Percentiles rank a stretch among this genome's conserved stretches.
phyloP scores from a whole-genome alignment of 1,140 invertebrate species.

The Platyura marginata region DNA sequence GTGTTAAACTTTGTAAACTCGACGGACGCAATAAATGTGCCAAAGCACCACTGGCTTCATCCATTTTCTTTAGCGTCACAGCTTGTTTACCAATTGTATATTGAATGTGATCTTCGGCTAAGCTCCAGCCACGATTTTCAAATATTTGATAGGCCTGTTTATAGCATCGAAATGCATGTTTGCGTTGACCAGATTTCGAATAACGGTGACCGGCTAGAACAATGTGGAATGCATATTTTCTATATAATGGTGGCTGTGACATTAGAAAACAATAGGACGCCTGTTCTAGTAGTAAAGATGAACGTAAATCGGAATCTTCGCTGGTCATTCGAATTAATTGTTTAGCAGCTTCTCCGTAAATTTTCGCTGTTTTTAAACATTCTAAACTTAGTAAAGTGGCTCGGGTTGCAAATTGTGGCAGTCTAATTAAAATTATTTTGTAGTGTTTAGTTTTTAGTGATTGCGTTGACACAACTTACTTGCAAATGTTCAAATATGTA shows the following conservation, averaged over 20 bases:
- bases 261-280: constrained; percentile 83
- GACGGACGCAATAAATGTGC: constrained; percentile 54
- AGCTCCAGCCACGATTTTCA: constrained; percentile 61
- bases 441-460: no score
- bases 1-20: constrained; percentile 52
- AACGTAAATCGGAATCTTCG: constrained; percentile 81
- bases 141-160: constrained; percentile 74
- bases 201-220: constrained; percentile 86
- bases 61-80: constrained; percentile 52
- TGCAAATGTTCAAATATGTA: constrained; percentile 76
- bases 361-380: constrained; percentile 53
- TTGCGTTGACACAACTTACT: no score
- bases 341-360: constrained; percentile 77
- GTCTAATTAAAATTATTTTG: no score
- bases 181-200: constrained; percentile 77
- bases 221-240: constrained; percentile 96
- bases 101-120: constrained; percentile 89
- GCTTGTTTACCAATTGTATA: constrained; percentile 83
- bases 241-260: constrained; percentile 46
- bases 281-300: constrained; percentile 85
- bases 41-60: constrained; percentile 61
- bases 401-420: constrained; percentile 77
- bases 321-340: constrained; percentile 89
- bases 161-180: constrained; percentile 81
- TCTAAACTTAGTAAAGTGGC: constrained; percentile 77